These are phyloP conservation scores for Podotricha telesiphe DNA, from an alignment of 2,888 invertebrate genomes.

Conservation along the genomic window DNA sequence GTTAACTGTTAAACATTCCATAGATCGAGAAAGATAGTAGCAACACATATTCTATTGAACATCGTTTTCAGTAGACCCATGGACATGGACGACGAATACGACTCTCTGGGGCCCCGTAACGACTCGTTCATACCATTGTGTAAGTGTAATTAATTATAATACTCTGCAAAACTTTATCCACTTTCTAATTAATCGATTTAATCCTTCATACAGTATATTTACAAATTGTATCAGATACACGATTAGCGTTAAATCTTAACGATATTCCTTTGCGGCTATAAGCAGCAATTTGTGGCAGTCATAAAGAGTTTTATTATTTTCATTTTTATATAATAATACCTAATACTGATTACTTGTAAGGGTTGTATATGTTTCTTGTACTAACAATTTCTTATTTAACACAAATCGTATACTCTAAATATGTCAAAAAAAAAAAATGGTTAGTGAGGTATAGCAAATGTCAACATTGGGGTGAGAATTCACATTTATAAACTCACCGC, in stretches of 20 bases:
- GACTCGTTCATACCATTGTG: slow-evolving; percentile 59
- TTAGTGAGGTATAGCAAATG: too few relatives aligned
- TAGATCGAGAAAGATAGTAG: slow-evolving; percentile 15
- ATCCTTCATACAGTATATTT: slow-evolving; percentile 19
- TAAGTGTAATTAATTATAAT: slow-evolving; percentile 69
- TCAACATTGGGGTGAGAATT: too few relatives aligned
- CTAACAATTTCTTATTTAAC: too few relatives aligned
- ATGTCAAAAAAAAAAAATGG: too few relatives aligned
- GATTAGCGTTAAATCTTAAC: background rate
- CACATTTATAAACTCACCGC: too few relatives aligned
- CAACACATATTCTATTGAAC: slow-evolving; percentile 36
- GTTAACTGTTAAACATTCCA: slow-evolving; percentile 13
- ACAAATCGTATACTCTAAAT: too few relatives aligned
- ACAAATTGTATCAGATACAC: background rate
- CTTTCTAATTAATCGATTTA: slow-evolving; percentile 21
- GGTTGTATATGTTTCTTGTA: too few relatives aligned
- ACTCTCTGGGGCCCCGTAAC: slow-evolving; percentile 67
- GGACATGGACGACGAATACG: slow-evolving; percentile 58
- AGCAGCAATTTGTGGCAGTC: too few relatives aligned
- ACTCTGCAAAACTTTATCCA: slow-evolving; percentile 47
- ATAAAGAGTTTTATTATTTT: too few relatives aligned
- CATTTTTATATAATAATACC: too few relatives aligned
- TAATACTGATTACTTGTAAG: too few relatives aligned
- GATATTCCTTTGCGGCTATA: background rate
- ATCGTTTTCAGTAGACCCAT: slow-evolving; percentile 33